Percentiles rank a stretch among this genome's conserved stretches.
Evolutionary conservation across 2,797 vertebrate genomes (phyloP).

Genomic region (Hippopotamyrus pictus): DNA sequence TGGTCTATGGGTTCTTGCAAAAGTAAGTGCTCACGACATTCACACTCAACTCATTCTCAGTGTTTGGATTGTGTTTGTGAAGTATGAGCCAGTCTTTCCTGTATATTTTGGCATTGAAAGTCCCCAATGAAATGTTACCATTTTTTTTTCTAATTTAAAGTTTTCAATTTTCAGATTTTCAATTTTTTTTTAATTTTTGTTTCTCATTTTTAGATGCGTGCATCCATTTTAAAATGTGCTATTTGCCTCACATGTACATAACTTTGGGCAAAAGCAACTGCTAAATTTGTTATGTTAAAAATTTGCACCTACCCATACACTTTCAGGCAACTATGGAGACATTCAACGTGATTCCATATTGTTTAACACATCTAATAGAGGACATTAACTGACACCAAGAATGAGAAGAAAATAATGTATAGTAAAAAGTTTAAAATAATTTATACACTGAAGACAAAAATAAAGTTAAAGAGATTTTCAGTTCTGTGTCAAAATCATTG

Average conservation of each 20-base stretch:
- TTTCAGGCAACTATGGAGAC: not conserved
- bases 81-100: not conserved
- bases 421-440: not conserved
- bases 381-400: not conserved
- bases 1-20: not conserved
- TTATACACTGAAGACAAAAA: not conserved
- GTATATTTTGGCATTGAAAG: not conserved
- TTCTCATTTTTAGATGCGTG: not conserved
- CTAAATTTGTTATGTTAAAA: not conserved
- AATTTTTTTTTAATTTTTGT: not conserved
- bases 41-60: not conserved
- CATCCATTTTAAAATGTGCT: not conserved
- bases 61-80: not conserved
- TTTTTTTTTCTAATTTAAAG: not conserved
- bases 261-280: not conserved
- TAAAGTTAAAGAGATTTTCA: not conserved
- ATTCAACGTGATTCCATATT: not conserved
- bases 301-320: not conserved
- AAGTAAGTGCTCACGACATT: too few species aligned
- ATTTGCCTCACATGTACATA: not conserved
- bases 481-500: not conserved
- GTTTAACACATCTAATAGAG: not conserved
- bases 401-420: not conserved
- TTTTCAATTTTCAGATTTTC: not conserved
- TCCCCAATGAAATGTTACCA: not conserved